Percentiles rank a stretch among this genome's conserved stretches.
phyloP scores from a whole-genome alignment of 2,888 invertebrate species.

The Watsonalla binaria region DNA sequence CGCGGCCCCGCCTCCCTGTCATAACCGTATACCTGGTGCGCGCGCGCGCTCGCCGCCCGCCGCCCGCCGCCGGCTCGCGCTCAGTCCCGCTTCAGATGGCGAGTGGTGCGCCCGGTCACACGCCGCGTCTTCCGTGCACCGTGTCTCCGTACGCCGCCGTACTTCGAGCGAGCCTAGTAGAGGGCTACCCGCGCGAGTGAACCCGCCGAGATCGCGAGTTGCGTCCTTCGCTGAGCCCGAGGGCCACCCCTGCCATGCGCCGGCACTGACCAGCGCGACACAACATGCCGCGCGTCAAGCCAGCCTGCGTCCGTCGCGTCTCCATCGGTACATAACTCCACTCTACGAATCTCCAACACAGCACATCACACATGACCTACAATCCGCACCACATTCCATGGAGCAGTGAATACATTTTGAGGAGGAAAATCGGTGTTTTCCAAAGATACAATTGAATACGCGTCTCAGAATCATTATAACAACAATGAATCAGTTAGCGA shows the following conservation, averaged over 20 bases:
- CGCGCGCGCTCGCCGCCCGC: conserved; percentile 70
- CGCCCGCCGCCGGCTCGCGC: conserved; percentile 64
- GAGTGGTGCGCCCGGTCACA: conserved; percentile 67
- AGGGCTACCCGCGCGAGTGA: conserved; percentile 51
- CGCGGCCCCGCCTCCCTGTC: conserved; percentile 83
- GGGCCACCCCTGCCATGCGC: conserved; percentile 60
- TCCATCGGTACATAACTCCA: conserved; percentile 73
- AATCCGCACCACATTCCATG: conserved; percentile 13
- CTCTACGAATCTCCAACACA: conserved; percentile 46
- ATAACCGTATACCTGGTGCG: conserved; percentile 83
- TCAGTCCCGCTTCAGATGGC: conserved; percentile 79
- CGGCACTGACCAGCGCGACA: conserved; percentile 60
- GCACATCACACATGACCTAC: conserved; percentile 36
- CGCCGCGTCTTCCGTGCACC: conserved; percentile 42
- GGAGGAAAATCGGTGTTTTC: conserved; percentile 35
- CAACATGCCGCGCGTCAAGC: conserved; percentile 76
- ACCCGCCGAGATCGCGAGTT: conserved; percentile 22
- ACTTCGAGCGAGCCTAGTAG: conserved; percentile 50
- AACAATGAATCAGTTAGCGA: conserved; percentile 82
- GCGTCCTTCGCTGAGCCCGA: conserved; percentile 23
- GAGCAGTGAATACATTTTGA: conserved; percentile 44
- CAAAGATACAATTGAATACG: conserved; percentile 21
- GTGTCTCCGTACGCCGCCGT: conserved; percentile 37
- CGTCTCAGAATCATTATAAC: conserved; percentile 28
- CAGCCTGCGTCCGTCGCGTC: conserved; percentile 76